Percentiles rank a stretch among this genome's conserved stretches.
Conservation (phyloP, 2,888 invertebrate genomes). For the Chloroclystis v-ata region DNA sequence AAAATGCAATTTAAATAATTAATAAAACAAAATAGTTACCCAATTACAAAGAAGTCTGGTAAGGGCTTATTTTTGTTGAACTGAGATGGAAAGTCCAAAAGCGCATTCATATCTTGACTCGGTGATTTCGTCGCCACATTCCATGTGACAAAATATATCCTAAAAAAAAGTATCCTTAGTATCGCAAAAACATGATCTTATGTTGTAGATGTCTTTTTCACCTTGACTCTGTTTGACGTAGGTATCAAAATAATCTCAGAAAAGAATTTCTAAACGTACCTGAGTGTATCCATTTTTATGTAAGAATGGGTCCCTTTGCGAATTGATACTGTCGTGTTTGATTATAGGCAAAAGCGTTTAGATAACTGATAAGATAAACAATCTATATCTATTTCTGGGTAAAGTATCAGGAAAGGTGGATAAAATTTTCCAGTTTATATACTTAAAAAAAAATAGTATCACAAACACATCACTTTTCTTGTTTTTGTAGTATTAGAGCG, state of each 20-base stretch:
- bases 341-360: slow-evolving; percentile 8
- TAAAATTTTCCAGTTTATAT: too few relatives aligned
- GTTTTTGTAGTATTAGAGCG: neutral
- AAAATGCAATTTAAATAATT: too few relatives aligned
- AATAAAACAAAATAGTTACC: slow-evolving; percentile 69
- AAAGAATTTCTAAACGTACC: slow-evolving; percentile 31
- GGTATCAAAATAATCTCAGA: slow-evolving; percentile 8
- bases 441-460: too few relatives aligned
- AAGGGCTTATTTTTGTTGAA: slow-evolving; percentile 80
- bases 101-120: slow-evolving; percentile 83
- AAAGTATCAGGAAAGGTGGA: neutral
- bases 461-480: too few relatives aligned
- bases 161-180: slow-evolving; percentile 47
- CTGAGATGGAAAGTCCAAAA: slow-evolving; percentile 82
- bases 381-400: neutral
- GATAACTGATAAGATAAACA: slow-evolving; percentile 20
- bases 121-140: slow-evolving; percentile 91
- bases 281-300: slow-evolving; percentile 51
- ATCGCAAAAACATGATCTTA: slow-evolving; percentile 2
- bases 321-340: slow-evolving; percentile 5
- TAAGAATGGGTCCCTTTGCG: neutral
- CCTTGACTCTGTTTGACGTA: slow-evolving; percentile 48
- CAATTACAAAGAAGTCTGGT: slow-evolving; percentile 91
- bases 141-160: slow-evolving; percentile 91
- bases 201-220: too few relatives aligned